Base-by-base conservation (phyloP, 2,797 vertebrate species). In the Onychomys leucogaster region DNA sequence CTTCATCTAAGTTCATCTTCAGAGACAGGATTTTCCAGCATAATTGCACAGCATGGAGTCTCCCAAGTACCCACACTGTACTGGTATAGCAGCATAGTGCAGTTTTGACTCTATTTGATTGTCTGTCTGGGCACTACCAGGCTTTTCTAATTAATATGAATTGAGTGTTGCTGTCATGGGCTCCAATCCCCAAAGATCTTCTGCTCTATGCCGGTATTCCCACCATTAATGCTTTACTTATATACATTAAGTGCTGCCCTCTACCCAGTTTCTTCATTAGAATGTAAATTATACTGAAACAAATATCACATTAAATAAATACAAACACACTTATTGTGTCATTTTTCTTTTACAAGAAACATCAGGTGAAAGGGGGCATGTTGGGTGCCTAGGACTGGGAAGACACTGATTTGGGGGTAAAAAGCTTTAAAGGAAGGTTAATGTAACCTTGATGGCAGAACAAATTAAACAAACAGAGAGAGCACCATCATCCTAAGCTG, bases 251-350 rank as follows among this genome's bases (percentile, higher is more conserved):
- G 9, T 91, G 83, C 65, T 96, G 65, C 43, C 71, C 55, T 96
- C 83, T 93, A 88, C 52, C 80, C 37, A 69, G n/a, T 78, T 19
- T 94, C 89, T 93, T 96, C 29, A 95, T 95, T 90, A 89, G 83
- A 95, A 95, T 95, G 69, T 27, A 97, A 93, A 97, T 96, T 95
- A 75, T 73, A 91, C 27, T 71, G 82, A 95, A 94, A 92, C 46
- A 94, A 96, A 97, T 89, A 95, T 94, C 78, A 96, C 63, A 91
- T 89, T 96, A 95, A 96, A 91, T 96, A 96, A 96, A 55, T 71
- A 37, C 34, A 59, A 97, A 91, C 82, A 29, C 43, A 46, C 87
- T 95, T 97, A 90, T 94, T 65, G 77, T 52, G 94, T 94, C 52
- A 57, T 77, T 89, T 91, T 96, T 34, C 25, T 90, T 96, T 93